Percentiles rank a stretch among this genome's conserved stretches.
Evolutionary conservation across 2,113 vertebrate species (phyloP).

Genomic region (Petaurus breviceps): DNA sequence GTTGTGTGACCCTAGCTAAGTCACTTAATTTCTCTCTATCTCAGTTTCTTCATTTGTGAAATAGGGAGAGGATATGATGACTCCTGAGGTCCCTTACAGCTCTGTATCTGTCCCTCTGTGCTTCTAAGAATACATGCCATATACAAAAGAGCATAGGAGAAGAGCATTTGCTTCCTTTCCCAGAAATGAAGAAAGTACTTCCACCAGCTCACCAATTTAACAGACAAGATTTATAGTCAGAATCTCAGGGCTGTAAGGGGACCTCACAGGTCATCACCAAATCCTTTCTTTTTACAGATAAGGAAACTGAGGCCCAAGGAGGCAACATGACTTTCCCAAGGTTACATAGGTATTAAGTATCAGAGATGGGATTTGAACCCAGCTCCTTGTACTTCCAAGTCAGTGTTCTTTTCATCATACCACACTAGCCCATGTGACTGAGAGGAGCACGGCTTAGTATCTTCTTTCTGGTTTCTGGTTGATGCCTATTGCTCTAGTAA

Average conservation of each 20-base stretch:
- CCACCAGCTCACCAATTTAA: neutral
- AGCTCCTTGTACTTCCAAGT: neutral
- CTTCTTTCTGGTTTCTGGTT: neutral
- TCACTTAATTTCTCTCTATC: neutral
- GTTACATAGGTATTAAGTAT: neutral
- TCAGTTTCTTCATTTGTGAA: neutral
- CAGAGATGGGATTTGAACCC: neutral
- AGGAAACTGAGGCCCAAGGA: neutral
- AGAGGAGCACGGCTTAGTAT: neutral
- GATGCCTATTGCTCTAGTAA: neutral
- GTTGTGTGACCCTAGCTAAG: neutral
- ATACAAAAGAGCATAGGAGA: neutral
- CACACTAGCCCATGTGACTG: no score
- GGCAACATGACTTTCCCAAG: neutral
- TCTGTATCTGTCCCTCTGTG: neutral
- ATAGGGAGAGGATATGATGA: neutral
- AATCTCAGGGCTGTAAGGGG: neutral
- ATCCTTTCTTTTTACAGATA: neutral
- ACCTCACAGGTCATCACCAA: neutral
- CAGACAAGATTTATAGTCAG: neutral
- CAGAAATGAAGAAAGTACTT: neutral
- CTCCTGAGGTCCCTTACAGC: neutral
- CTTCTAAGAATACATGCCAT: neutral
- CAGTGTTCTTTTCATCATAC: neutral
- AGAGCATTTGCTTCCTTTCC: neutral